These are phyloP conservation scores for Dynastes hyllus DNA, from an alignment of 2,888 invertebrate species.

Conservation along the genomic window DNA sequence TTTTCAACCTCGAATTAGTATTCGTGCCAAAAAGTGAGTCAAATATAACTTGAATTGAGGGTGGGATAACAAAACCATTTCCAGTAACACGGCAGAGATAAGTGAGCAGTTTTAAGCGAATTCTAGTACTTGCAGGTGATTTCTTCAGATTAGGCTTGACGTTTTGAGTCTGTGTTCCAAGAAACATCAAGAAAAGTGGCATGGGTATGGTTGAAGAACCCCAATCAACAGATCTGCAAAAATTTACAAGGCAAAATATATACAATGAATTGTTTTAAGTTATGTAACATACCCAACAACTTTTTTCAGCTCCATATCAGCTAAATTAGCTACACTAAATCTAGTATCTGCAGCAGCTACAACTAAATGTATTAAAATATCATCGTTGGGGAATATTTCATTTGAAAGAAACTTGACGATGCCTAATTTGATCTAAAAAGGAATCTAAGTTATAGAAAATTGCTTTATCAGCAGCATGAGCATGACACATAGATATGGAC, in stretches of 20 bases:
- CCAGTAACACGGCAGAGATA: conserved; percentile 85
- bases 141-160: conserved; percentile 80
- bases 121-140: conserved; percentile 86
- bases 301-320: conserved; percentile 89
- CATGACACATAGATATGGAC: too few relatives aligned
- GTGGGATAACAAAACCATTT: conserved; percentile 82
- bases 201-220: conserved; percentile 79
- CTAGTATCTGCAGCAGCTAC: conserved; percentile 92
- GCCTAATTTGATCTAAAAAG: conserved; percentile 79
- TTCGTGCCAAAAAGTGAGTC: conserved; percentile 89
- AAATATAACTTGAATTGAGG: conserved; percentile 90
- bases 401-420: conserved; percentile 88
- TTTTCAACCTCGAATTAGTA: conserved; percentile 88
- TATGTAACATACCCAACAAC: conserved; percentile 75
- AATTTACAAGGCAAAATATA: conserved; percentile 1
- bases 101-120: conserved; percentile 89
- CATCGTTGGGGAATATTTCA: conserved; percentile 84
- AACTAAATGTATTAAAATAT: conserved; percentile 84
- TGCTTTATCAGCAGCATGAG: not conserved
- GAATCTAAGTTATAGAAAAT: not conserved
- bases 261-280: not conserved
- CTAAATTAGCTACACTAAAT: conserved; percentile 90
- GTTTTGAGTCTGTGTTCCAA: conserved; percentile 79
- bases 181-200: conserved; percentile 86
- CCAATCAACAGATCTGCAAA: conserved; percentile 84